phyloP scores from a whole-genome alignment of 2,113 vertebrate species.

The Engraulis encrasicolus region DNA sequence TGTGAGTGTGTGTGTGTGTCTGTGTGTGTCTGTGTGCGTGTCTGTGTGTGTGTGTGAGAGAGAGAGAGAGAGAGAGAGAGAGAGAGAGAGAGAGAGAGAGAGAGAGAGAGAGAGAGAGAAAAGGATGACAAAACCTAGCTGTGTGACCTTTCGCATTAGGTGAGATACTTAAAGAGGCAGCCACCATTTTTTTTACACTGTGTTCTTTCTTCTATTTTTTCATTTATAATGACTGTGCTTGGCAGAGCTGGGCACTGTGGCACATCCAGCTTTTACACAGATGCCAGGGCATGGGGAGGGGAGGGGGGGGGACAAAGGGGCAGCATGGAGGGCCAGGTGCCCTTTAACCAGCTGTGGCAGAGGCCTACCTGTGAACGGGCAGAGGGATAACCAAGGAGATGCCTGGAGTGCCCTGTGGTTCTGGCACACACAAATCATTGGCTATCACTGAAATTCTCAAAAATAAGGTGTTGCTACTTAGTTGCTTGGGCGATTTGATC shows the following conservation, averaged over 20 bases:
- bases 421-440: neutral
- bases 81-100: slow-evolving; percentile 42
- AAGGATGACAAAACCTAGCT: slow-evolving; percentile 76
- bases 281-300: slow-evolving; percentile 69
- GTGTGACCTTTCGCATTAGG: slow-evolving; percentile 75
- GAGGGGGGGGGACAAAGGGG: no score
- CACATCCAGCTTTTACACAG: slow-evolving; percentile 59
- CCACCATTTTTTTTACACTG: slow-evolving; percentile 58
- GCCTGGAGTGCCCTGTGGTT: neutral
- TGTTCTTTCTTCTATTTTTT: neutral
- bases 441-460: neutral
- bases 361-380: neutral
- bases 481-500: neutral
- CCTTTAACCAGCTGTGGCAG: slow-evolving; percentile 17
- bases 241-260: slow-evolving; percentile 62
- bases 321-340: slow-evolving; percentile 44
- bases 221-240: slow-evolving; percentile 64
- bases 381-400: neutral
- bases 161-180: slow-evolving; percentile 74
- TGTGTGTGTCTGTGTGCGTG: neutral
- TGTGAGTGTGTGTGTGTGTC: neutral
- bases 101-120: slow-evolving; percentile 52
- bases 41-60: neutral
- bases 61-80: no score
- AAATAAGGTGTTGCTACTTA: neutral